phyloP scores from a whole-genome alignment of 2,888 invertebrate species.

The Norana najaformis region DNA sequence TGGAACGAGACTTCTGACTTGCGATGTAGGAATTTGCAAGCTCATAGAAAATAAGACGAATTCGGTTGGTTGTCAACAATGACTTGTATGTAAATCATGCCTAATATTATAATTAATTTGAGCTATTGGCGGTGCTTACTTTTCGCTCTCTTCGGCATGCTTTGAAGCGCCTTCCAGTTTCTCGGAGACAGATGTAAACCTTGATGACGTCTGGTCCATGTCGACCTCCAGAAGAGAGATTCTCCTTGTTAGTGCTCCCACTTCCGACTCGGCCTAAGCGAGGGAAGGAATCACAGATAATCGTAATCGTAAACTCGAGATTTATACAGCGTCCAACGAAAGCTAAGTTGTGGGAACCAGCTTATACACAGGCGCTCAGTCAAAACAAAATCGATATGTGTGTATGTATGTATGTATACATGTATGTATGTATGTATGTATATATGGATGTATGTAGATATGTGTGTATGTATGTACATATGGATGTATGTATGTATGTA shows the following conservation, averaged over 20 bases:
- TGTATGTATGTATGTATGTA: not conserved
- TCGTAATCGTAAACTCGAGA: too few relatives aligned
- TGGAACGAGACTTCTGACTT: too few relatives aligned
- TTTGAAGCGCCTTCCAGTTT: slow-evolving; percentile 99
- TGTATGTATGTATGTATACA: not conserved
- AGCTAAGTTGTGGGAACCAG: too few relatives aligned
- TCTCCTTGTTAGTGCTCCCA: slow-evolving; percentile 96
- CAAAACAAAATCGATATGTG: not conserved
- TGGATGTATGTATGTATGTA: not conserved
- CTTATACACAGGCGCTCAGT: too few relatives aligned
- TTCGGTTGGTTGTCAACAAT: too few relatives aligned
- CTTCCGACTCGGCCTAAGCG: slow-evolving; percentile 89
- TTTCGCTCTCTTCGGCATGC: slow-evolving; percentile 99
- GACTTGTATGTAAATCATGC: too few relatives aligned
- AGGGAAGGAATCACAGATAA: not conserved
- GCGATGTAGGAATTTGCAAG: too few relatives aligned
- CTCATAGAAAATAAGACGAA: too few relatives aligned
- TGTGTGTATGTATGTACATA: not conserved
- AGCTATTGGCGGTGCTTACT: slow-evolving; percentile 70
- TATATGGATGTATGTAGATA: not conserved
- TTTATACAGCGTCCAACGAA: too few relatives aligned
- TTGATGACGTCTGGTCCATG: slow-evolving; percentile 97
- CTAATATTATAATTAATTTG: too few relatives aligned
- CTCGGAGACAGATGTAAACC: slow-evolving; percentile 94
- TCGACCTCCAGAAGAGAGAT: slow-evolving; percentile 99